phyloP scores from a whole-genome alignment of 2,797 vertebrate genomes.

The Pipistrellus pygmaeus region DNA sequence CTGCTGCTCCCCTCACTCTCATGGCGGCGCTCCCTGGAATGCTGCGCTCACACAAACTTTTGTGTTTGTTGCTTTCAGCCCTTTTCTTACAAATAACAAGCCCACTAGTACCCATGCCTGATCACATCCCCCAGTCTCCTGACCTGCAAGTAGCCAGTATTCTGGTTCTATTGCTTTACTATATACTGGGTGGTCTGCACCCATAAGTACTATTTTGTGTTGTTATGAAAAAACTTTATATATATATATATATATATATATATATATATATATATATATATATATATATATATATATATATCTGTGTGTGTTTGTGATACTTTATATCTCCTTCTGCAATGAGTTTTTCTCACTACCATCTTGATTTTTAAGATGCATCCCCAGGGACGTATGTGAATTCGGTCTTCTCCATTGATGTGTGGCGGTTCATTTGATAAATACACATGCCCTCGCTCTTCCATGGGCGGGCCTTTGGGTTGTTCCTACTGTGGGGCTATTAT shows the following conservation, averaged over 20 bases:
- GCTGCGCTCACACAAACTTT: background rate
- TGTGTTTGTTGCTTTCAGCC: background rate
- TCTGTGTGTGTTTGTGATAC: background rate
- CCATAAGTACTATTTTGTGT: background rate
- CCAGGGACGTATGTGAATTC: background rate
- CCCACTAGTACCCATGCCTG: background rate
- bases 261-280: too few species aligned
- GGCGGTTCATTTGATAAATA: background rate
- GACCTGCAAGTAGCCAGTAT: background rate
- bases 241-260: background rate
- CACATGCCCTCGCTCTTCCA: background rate
- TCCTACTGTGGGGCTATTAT: background rate
- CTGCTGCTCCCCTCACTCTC: background rate
- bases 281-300: background rate
- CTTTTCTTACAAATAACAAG: slow-evolving; percentile 24
- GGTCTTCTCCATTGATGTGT: background rate
- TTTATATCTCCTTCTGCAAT: background rate
- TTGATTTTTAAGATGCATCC: background rate
- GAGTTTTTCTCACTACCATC: slow-evolving; percentile 17
- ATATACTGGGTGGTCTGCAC: background rate
- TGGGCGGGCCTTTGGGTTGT: background rate
- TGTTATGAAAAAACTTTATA: background rate
- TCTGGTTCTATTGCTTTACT: slow-evolving; percentile 1
- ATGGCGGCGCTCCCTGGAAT: background rate
- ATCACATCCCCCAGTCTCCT: background rate